Base-by-base conservation (phyloP, 2,888 invertebrate genomes). In the Apamea monoglypha region DNA sequence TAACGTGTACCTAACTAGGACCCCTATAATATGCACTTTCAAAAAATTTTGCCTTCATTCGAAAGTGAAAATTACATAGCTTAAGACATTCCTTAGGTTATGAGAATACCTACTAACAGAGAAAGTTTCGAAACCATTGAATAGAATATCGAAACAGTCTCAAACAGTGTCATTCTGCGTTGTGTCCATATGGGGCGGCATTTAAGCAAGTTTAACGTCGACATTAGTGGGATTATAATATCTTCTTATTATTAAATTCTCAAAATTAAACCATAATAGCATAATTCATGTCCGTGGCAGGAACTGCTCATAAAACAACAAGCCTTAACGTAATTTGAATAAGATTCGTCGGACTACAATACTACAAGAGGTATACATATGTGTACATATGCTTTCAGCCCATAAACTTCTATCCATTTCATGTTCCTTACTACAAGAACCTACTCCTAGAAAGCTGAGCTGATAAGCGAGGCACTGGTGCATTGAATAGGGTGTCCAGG, bases 81-180 rank as follows among this genome's bases (percentile, higher is more conserved):
- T 71, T 86, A 80, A 81, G 82, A 82, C 83, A 84, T 87, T 83
- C 81, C 82, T 77, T 74, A 71, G 68, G 77, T 84, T 82, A 87
- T 87, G 78, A 81, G 80, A 88, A 87, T 89, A 84, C 32, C n/a
- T 82, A 76, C 68, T 68, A 82, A 84, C 81, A 82, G 87, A 81
- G 88, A 90, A 90, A 88, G 88, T 88, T 85, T 83, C 71, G 82
- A 80, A 77, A 83, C 76, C 64, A 81, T 74, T 76, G 81, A 79
- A 81, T 80, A 76, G 56, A 85, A 72, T 78, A 77, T 78, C 74
- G 78, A 82, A 81, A 81, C 74, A 80, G 40, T 67, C 47, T 36
- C 69, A 78, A 78, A 80, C 70, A 76, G 53, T 70, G 40, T 53
- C 64, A 74, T 74, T 83, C 59, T 72, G 53, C 32, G 10, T 71